Conservation (phyloP, 1,140 invertebrate species). For the Bombus impatiens region DNA sequence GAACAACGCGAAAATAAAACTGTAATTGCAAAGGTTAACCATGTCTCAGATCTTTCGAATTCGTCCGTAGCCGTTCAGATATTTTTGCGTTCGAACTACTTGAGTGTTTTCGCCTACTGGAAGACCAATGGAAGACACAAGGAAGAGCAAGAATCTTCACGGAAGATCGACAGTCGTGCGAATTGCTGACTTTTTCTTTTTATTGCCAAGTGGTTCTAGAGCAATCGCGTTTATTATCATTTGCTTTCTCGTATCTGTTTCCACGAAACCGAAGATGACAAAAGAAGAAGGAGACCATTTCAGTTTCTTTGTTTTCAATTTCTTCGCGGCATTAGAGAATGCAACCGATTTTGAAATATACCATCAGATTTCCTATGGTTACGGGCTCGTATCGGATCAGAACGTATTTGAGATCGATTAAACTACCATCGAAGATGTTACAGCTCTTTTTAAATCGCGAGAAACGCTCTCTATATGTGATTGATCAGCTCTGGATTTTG, state of each 20-base stretch:
- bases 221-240: no score
- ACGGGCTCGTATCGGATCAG: neutral
- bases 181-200: neutral
- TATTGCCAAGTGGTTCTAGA: neutral
- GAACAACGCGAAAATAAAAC: constrained; percentile 46
- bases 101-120: neutral
- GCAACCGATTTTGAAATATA: neutral
- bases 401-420: neutral
- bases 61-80: neutral
- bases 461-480: neutral
- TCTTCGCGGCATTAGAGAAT: no score
- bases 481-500: constrained; percentile 42
- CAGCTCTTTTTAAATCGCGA: neutral
- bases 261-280: neutral
- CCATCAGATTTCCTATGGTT: neutral
- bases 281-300: neutral
- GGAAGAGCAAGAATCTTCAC: neutral
- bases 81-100: no score
- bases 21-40: constrained; percentile 5
- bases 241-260: neutral
- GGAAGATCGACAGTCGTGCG: neutral
- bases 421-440: neutral
- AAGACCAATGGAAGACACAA: neutral
- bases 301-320: no score
- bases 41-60: constrained; percentile 4